Base-by-base conservation (phyloP, 2,888 invertebrate genomes). In the Tenthredo livida region DNA sequence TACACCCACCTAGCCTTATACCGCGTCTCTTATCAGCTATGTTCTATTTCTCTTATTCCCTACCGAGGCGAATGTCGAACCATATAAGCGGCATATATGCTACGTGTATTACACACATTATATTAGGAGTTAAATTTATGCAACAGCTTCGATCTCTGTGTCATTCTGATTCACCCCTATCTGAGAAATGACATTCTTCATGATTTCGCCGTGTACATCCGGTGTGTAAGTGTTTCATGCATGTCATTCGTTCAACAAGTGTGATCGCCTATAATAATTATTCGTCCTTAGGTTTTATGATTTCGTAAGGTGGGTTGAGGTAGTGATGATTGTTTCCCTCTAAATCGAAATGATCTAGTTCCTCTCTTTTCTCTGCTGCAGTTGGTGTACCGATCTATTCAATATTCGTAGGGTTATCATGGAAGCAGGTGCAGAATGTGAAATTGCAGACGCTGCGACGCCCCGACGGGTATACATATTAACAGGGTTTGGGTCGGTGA, bases 1-100 rank as follows among this genome's bases (percentile, higher is more conserved):
- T 92, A 90, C 91, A 88, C 83, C 83, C 40, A 50, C 47, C 43
- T 33, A 47, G 47, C 50, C 25, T 10, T 6, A 12, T n/a, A 15
- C 33, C 61, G 15, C 61, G 1, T n/a, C 80, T 61, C 61, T 80
- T 61, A 58, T 61, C 61, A 25, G 58, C 25, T 80, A 21, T 80
- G 61, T 80, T 61, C 37, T 80, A 80, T 80, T 80, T 61, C 40
- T 29, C 61, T 12, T 25, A 29, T 29, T 58, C 21, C 61, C 37
- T 33, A 29, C 58, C 25, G 21, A 21, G 21, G 21, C 80, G 61
- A 61, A 61, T 37, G 37, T 40, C 61, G 15, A 61, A 61, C 15
- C 29, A 29, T 65, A 29, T 3, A 29, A 2, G n/a, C 1, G 7
- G 25, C 10, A 61, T 25, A 25, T 25, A 61, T 61, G 9, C 58